Percentiles rank a stretch among this genome's conserved stretches.
phyloP scores from a whole-genome alignment of 2,888 invertebrate genomes.

The Ceramica pisi region DNA sequence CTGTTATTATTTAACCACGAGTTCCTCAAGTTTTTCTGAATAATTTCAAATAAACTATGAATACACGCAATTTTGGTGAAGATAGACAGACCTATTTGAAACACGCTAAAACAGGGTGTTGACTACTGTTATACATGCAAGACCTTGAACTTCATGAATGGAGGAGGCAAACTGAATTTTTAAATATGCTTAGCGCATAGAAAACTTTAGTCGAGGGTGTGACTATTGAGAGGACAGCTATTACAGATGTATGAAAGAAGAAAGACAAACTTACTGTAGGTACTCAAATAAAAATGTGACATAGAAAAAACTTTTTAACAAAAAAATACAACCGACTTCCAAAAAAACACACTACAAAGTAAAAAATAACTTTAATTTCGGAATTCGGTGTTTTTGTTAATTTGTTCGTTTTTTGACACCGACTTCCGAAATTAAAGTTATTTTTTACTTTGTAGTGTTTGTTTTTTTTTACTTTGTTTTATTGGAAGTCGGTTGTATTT shows the following conservation, averaged over 20 bases:
- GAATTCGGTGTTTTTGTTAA: too few species aligned
- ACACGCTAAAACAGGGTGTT: conserved; percentile 33
- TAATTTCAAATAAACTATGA: background rate
- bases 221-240: background rate
- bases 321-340: too few species aligned
- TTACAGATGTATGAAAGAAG: background rate
- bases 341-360: too few species aligned
- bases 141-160: conserved; percentile 22
- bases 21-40: too few species aligned
- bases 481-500: too few species aligned
- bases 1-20: too few species aligned
- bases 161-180: background rate
- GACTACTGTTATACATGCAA: conserved; percentile 31
- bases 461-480: too few species aligned
- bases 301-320: too few species aligned
- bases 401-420: too few species aligned
- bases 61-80: background rate
- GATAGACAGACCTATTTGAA: conserved; percentile 10
- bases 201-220: background rate
- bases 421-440: too few species aligned
- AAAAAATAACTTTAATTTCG: too few species aligned
- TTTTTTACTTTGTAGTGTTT: too few species aligned
- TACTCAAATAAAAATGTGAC: background rate
- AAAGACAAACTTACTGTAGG: background rate
- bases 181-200: background rate